Evolutionary conservation across 2,113 vertebrate species (phyloP), one percentile per base, ranked within the genome.

Genomic region (Ciconia boyciana): DNA sequence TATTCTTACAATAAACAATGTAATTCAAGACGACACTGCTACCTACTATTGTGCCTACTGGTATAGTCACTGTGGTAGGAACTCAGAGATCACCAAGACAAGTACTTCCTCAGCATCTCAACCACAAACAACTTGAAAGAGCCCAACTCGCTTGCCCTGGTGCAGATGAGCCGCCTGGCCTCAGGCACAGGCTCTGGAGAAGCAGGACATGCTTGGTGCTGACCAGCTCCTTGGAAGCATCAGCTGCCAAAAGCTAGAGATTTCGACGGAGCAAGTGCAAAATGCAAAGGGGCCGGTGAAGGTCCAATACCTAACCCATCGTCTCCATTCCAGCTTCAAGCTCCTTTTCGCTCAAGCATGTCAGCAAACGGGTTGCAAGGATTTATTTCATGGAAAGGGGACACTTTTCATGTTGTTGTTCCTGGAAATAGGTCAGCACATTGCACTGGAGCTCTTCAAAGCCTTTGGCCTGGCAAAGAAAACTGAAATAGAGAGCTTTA

Each of bases 21-120:
- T 94, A 4, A 32, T 51, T 51, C 46, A 39, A 31, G 41, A 69
- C 1, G 93, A 91, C 34, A 6, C 58, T 62, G 94, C 87, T 44
- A 91, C 80, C 66, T 96, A 91, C 43, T 95, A 89, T 16, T 95
- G 96, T 2, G 76, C 90, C 43, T 94, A 83, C 48, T 89, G 90
- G 89, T 2, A 32, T 3, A 0, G 4, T 34, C 92, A 76, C 83
- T 0, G 4, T 52, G 48, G 32, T 1, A 58, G 14, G 41, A 86
- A 83, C 1, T 1, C 21, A 34, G 16, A 32, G 31, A 80, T 28
- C 57, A 58, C 39, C 21, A 1, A 51, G 7, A 52, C 28, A 44
- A 58, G 85, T 28, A 58, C 18, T 51, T 12, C 22, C 21, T 22
- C 26, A 21, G 57, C 5, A 0, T 64, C 81, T 65, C 74, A 65